A percentile compares a stretch with the other conserved stretches of the same genome.
Conservation (phyloP, 2,113 vertebrate genomes). For the Tetraodon nigroviridis region DNA sequence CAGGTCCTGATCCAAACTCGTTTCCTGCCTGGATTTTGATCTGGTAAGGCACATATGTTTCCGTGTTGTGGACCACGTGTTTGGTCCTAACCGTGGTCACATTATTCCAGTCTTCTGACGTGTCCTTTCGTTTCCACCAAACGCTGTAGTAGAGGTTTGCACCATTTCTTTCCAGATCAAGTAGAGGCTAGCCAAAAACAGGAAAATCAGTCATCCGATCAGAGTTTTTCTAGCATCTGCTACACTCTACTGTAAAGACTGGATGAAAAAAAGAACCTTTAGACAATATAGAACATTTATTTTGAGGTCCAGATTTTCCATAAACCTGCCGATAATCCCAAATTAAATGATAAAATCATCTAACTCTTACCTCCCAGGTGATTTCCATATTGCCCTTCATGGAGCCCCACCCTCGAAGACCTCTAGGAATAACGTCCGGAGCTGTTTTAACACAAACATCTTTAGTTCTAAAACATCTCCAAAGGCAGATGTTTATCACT, state of each 20-base stretch:
- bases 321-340: too few species aligned
- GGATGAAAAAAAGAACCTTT: too few species aligned
- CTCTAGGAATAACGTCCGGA: constrained; percentile 83
- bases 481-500: background rate
- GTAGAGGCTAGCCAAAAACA: constrained; percentile 50
- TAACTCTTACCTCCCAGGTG: constrained; percentile 83
- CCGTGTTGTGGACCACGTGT: constrained; percentile 80
- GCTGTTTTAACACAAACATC: constrained; percentile 63
- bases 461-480: background rate
- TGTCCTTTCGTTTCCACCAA: constrained; percentile 82
- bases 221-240: background rate
- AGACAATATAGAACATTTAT: too few species aligned
- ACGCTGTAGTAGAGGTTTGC: constrained; percentile 86
- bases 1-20: constrained; percentile 83
- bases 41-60: constrained; percentile 88
- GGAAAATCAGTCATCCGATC: background rate
- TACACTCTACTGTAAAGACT: too few species aligned
- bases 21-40: constrained; percentile 91
- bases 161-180: constrained; percentile 83
- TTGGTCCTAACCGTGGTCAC: constrained; percentile 72
- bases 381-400: constrained; percentile 96
- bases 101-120: constrained; percentile 80
- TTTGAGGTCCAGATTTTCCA: too few species aligned
- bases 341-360: too few species aligned
- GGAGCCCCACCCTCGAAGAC: constrained; percentile 84